These are phyloP conservation scores for Goniozus legneri DNA, from an alignment of 1,140 invertebrate species.

Conservation along the genomic window DNA sequence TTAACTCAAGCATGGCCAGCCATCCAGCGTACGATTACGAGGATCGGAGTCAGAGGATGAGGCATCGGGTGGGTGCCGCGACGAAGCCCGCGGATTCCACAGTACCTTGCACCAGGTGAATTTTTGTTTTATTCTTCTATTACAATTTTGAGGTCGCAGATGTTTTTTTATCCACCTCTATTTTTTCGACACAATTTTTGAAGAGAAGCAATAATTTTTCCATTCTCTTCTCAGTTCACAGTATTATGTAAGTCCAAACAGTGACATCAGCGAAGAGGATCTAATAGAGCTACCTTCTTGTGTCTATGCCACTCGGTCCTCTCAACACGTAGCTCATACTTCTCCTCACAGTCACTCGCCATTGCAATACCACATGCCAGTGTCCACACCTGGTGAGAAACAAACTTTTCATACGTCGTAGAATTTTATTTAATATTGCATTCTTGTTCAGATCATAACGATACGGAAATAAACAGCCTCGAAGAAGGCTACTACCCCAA, in stretches of 20 bases:
- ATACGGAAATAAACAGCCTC: constrained; percentile 47
- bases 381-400: constrained; percentile 41
- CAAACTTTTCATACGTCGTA: no score
- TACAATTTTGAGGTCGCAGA: no score
- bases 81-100: constrained; percentile 43
- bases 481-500: constrained; percentile 59
- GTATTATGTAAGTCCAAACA: constrained; percentile 53
- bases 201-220: no score
- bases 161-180: background rate
- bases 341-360: constrained; percentile 45
- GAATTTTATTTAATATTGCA: constrained; percentile 1
- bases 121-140: constrained; percentile 1
- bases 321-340: constrained; percentile 43
- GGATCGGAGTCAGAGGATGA: constrained; percentile 41
- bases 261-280: constrained; percentile 57
- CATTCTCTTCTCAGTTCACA: constrained; percentile 51
- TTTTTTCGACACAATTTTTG: no score
- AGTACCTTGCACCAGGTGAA: constrained; percentile 44
- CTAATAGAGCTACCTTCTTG: constrained; percentile 64
- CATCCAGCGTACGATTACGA: constrained; percentile 47
- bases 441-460: constrained; percentile 41
- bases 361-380: constrained; percentile 48
- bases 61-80: constrained; percentile 38
- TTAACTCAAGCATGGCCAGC: constrained; percentile 34
- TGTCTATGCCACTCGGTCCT: constrained; percentile 60